phyloP scores from a whole-genome alignment of 2,113 vertebrate species.

The Antechinus stuartii region DNA sequence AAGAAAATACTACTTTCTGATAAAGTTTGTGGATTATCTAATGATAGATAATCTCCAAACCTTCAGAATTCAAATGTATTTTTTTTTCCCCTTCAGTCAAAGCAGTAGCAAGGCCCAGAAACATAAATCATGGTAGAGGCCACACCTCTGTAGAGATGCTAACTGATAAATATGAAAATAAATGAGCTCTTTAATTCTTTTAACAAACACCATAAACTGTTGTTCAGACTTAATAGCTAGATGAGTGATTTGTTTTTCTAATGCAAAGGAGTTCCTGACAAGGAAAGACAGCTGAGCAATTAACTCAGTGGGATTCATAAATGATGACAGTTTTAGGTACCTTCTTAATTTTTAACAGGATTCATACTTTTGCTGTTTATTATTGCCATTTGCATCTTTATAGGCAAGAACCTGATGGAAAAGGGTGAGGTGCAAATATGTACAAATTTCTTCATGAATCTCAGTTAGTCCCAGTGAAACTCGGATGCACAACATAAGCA shows the following conservation, averaged over 20 bases:
- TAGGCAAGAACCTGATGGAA: slow-evolving; percentile 5
- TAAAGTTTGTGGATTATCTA: slow-evolving; percentile 52
- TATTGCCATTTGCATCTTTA: slow-evolving; percentile 55
- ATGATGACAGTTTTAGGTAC: neutral
- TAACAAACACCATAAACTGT: slow-evolving; percentile 48
- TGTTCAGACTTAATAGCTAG: slow-evolving; percentile 49
- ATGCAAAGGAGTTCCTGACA: slow-evolving; percentile 44
- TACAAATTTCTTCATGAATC: slow-evolving; percentile 27
- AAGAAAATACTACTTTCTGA: slow-evolving; percentile 63
- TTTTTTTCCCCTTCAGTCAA: slow-evolving; percentile 55
- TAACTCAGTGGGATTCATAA: slow-evolving; percentile 57
- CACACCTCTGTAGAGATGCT: slow-evolving; percentile 56
- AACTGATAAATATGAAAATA: slow-evolving; percentile 64
- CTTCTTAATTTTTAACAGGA: slow-evolving; percentile 17
- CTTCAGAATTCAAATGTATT: slow-evolving; percentile 56
- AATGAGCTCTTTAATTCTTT: slow-evolving; percentile 72
- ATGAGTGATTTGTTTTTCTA: slow-evolving; percentile 63
- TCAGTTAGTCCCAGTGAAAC: slow-evolving; percentile 33
- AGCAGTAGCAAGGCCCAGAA: slow-evolving; percentile 55
- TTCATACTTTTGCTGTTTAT: slow-evolving; percentile 9
- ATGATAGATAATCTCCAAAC: slow-evolving; percentile 64
- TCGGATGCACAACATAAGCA: slow-evolving; percentile 34
- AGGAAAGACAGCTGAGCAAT: slow-evolving; percentile 61
- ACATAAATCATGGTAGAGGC: slow-evolving; percentile 69
- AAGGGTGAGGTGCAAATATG: neutral